Base-by-base conservation (phyloP, 64 coral and sea anemone species). In the Trachythela sp. region DNA sequence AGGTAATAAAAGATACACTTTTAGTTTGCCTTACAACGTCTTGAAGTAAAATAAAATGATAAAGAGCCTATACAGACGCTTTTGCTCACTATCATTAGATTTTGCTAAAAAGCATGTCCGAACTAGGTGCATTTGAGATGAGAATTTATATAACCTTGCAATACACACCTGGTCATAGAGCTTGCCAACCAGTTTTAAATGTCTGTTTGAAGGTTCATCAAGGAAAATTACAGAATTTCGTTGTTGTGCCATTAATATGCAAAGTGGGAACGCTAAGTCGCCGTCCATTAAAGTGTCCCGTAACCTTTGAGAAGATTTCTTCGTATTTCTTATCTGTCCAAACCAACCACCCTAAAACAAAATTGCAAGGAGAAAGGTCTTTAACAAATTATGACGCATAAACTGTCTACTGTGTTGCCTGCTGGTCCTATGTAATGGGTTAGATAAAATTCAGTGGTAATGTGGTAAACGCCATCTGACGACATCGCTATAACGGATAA, bases 241-340 rank as follows among this genome's bases (percentile, higher is more conserved):
- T 58, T 99, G 96, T 48, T 99, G 96, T 84, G 96, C 96, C 90
- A 99, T 99, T n/a, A 94, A 72, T 15, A 99, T 87, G 40, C 96
- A 99, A 9, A 99, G 89, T 24, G 96, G 96, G 10, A 99, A 77
- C 18, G 91, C 96, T 70, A 99, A 43, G 41, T 94, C 92, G 52
- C 96, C 93, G 72, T 92, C 96, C 34, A 93, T 84, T 26, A 99
- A 85, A 0, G 91, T 94, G 68, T 99, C 96, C 48, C 96, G 84
- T 13, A 99, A 60, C 54, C 96, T 72, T 83, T 99, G 96, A 22
- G 96, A 99, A n/a, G 96, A 99, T 54, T 99, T 99, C 48, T 99
- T 99, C 1, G 96, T 99, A 84, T 99, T 99, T 71, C 96, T 88
- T 18, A 99, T 99, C 64, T 99, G 96, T 40, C 96, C 96, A 91